A percentile compares a stretch with the other conserved stretches of the same genome.
phyloP scores from a whole-genome alignment of 2,113 vertebrate species.

The Henicopernis longicauda region DNA sequence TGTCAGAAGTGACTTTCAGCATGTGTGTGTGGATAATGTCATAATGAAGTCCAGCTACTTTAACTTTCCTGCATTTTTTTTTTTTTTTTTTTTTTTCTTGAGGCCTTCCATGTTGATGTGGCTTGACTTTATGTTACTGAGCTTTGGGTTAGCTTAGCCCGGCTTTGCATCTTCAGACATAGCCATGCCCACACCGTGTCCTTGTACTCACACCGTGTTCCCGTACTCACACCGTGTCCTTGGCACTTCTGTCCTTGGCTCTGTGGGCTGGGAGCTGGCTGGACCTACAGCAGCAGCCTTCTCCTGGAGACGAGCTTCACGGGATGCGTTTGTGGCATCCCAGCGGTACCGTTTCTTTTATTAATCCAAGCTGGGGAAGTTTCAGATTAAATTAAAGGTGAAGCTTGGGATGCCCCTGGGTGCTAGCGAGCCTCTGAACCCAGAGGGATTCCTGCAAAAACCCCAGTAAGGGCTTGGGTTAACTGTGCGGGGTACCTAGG shows the following conservation, averaged over 20 bases:
- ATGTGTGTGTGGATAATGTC: not conserved
- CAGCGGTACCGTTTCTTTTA: not conserved
- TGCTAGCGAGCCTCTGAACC: not conserved
- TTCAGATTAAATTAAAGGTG: not conserved
- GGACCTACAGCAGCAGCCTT: not conserved
- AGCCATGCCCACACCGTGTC: not conserved
- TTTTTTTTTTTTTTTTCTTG: not conserved
- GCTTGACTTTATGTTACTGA: not conserved
- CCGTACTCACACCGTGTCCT: not conserved
- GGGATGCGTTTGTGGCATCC: not conserved
- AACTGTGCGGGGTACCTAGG: not conserved
- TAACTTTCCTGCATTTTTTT: not conserved
- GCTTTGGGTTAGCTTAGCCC: not conserved
- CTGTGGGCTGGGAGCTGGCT: not conserved
- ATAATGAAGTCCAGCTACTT: not conserved
- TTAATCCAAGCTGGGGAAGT: not conserved
- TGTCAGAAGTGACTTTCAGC: not conserved
- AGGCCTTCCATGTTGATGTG: not conserved
- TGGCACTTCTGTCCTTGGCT: not conserved
- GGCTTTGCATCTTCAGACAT: not conserved
- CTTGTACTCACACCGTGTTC: accelerated
- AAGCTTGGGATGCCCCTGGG: not conserved
- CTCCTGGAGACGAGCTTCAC: not conserved
- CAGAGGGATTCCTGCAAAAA: not conserved
- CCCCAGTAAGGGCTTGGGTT: accelerated